A percentile compares a stretch with the other conserved stretches of the same genome.
Evolutionary conservation across 2,888 invertebrate genomes (phyloP).

Genomic region (Melanostoma scalare): DNA sequence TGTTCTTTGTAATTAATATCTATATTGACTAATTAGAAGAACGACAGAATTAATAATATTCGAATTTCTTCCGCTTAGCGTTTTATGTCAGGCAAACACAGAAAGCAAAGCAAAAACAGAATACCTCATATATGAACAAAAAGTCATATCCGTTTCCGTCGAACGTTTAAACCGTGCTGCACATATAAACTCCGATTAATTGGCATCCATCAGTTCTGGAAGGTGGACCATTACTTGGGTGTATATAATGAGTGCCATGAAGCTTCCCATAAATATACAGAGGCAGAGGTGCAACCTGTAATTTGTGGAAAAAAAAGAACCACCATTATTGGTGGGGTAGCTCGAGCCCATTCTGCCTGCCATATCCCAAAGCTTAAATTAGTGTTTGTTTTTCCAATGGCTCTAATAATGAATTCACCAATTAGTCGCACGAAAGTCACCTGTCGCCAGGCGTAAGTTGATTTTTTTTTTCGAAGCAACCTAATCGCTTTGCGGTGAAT

Average conservation of each 20-base stretch:
- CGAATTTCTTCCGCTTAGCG: slow-evolving; percentile 16
- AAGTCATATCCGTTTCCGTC: slow-evolving; percentile 74
- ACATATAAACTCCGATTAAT: slow-evolving; percentile 67
- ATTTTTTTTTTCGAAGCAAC: background rate
- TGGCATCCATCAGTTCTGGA: slow-evolving; percentile 68
- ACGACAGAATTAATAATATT: slow-evolving; percentile 48
- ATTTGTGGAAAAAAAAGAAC: slow-evolving; percentile 33
- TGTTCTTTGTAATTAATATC: slow-evolving; percentile 68
- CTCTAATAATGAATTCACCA: slow-evolving; percentile 73
- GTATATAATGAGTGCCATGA: slow-evolving; percentile 21
- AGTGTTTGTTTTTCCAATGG: slow-evolving; percentile 64
- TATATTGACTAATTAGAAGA: slow-evolving; percentile 66
- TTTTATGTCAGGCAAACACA: slow-evolving; percentile 14
- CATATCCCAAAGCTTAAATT: slow-evolving; percentile 43
- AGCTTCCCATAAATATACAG: slow-evolving; percentile 43
- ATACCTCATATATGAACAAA: slow-evolving; percentile 38
- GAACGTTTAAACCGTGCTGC: slow-evolving; percentile 44
- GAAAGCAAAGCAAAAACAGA: slow-evolving; percentile 12
- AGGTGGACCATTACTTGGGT: slow-evolving; percentile 61
- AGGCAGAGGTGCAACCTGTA: slow-evolving; percentile 50
- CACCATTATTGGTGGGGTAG: slow-evolving; percentile 13
- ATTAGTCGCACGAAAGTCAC: slow-evolving; percentile 74
- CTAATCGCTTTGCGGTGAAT: slow-evolving; percentile 12
- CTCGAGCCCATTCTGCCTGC: slow-evolving; percentile 12
- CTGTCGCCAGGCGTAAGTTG: slow-evolving; percentile 49